Conservation (phyloP, 1,140 invertebrate species). For the Apis mellifera region DNA sequence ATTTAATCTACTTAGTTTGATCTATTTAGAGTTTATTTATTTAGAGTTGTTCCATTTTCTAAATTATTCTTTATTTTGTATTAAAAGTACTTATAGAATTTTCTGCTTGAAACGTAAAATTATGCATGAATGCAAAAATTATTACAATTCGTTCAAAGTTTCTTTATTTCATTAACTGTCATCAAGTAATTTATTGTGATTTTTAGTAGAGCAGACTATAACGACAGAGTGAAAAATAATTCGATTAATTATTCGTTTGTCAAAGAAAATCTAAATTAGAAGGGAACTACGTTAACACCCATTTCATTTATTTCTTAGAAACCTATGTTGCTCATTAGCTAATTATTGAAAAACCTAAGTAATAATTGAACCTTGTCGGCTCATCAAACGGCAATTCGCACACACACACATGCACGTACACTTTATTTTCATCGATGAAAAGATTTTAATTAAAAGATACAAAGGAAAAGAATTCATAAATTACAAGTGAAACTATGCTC, state of each 20-base stretch:
- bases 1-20: no score
- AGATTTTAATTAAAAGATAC: slow-evolving; percentile 35
- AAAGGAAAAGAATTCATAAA: slow-evolving; percentile 2
- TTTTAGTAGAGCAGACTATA: background rate
- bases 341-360: slow-evolving; percentile 34
- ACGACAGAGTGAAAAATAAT: slow-evolving; percentile 21
- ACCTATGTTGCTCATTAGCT: slow-evolving; percentile 5
- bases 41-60: background rate
- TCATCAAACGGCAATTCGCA: slow-evolving; percentile 28
- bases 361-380: slow-evolving; percentile 25
- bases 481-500: background rate
- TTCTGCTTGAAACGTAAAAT: background rate
- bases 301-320: background rate
- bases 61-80: background rate
- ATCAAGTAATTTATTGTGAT: slow-evolving; percentile 1
- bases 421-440: background rate
- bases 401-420: background rate
- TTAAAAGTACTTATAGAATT: background rate
- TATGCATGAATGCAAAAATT: background rate
- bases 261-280: slow-evolving; percentile 37
- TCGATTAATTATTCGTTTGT: slow-evolving; percentile 33
- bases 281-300: slow-evolving; percentile 20
- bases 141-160: background rate
- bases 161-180: slow-evolving; percentile 1
- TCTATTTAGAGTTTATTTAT: background rate